Evolutionary conservation across 2,888 invertebrate species (phyloP).

Genomic region (Elysia crispata): DNA sequence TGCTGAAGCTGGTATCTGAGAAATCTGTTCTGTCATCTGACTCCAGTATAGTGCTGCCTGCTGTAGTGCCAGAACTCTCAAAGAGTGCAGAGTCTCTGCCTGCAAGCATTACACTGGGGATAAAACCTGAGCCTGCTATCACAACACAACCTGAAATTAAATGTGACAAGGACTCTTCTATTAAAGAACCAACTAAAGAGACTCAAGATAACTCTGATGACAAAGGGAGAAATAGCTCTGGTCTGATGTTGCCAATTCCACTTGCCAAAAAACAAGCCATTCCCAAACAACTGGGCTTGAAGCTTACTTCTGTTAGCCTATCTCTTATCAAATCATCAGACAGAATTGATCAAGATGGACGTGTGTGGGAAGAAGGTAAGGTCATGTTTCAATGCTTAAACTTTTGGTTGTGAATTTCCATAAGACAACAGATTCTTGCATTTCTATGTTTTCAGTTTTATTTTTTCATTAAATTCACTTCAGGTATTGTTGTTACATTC

Average conservation of each 20-base stretch:
- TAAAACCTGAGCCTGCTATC: too few species aligned
- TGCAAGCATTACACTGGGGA: neutral
- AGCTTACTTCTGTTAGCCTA: conserved; percentile 46
- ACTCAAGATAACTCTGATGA: too few species aligned
- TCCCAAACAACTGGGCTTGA: conserved; percentile 44
- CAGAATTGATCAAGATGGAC: conserved; percentile 29
- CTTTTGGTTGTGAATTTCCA: too few species aligned
- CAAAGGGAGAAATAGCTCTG: too few species aligned
- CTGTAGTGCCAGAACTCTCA: neutral
- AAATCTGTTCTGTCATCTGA: neutral
- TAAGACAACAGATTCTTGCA: too few species aligned
- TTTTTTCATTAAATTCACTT: too few species aligned
- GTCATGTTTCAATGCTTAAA: neutral
- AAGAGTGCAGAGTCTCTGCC: conserved; percentile 1
- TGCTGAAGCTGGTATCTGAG: too few species aligned
- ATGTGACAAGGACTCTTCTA: too few species aligned
- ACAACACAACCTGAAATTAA: too few species aligned
- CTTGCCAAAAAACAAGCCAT: conserved; percentile 29
- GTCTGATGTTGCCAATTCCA: conserved; percentile 14
- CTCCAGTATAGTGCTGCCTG: neutral
- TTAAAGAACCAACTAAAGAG: too few species aligned
- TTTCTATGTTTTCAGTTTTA: too few species aligned
- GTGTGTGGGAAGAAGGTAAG: conserved; percentile 47
- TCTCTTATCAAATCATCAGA: conserved; percentile 47
- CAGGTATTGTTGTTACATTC: too few species aligned